These are phyloP conservation scores for Arremon brunneinucha DNA, from an alignment of 2,797 vertebrate genomes.

Conservation along the genomic window DNA sequence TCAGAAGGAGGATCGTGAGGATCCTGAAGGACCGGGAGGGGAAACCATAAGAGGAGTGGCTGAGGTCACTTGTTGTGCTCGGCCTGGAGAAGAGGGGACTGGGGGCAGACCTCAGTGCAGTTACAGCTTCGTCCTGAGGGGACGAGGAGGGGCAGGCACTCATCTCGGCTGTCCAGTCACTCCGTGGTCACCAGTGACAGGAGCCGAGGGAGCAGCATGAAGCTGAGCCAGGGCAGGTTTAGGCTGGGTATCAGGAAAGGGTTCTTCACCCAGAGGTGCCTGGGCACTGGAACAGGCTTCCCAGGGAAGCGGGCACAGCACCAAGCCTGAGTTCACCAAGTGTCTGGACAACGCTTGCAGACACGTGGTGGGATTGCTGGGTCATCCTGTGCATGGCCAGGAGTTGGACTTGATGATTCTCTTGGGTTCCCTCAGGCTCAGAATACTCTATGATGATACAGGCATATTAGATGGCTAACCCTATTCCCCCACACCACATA, in stretches of 20 bases:
- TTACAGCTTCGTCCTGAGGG: rapidly evolving
- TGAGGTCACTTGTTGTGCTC: background rate
- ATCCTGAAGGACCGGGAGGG: background rate
- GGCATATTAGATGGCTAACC: background rate
- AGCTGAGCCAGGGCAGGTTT: background rate
- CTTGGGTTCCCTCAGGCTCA: background rate
- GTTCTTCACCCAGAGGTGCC: rapidly evolving
- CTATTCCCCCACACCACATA: background rate
- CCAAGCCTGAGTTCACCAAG: background rate
- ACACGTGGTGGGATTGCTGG: background rate
- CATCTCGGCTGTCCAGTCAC: too few relatives aligned
- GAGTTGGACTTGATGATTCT: background rate
- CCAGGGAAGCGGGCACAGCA: background rate
- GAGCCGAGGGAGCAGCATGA: rapidly evolving
- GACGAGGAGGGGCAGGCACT: background rate
- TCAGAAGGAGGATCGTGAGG: background rate
- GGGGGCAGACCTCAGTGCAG: background rate
- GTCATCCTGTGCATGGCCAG: background rate
- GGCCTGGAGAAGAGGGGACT: background rate
- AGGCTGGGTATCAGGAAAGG: rapidly evolving
- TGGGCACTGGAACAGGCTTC: background rate
- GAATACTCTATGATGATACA: background rate
- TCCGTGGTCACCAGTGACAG: background rate
- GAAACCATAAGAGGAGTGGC: rapidly evolving
- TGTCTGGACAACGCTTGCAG: background rate